Base-by-base conservation (phyloP, 1,140 invertebrate genomes). In the Charaxes varanes region DNA sequence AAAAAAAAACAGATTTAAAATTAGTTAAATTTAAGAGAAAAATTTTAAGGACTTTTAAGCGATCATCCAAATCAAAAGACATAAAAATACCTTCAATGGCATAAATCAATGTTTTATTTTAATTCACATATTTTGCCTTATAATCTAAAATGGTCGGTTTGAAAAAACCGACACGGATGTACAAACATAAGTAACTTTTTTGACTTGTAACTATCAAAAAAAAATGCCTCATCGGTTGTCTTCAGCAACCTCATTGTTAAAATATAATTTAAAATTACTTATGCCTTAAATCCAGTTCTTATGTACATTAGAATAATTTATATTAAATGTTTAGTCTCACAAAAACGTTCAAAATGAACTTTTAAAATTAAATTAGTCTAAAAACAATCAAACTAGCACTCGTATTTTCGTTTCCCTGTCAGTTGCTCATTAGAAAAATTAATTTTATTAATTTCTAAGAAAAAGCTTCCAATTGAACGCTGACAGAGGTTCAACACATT, bases 301-400 rank as follows among this genome's bases (percentile, higher is more conserved):
- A 53, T 51, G 56, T 56, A 60, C 48, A 56, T 53, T 53, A 50
- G 47, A 44, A 35, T 10, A 16, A 30, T 31, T 15, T 7, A n/a
- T 31, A 36, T 35, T 27, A 41, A 48, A 48, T 37, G 41, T 56
- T 56, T 48, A 55, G 49, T 59, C 44, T 53, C 48, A 57, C 42
- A 57, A 53, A 49, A 38, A 24, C 44, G 27, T 40, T 27, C 23
- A 27, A 42, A 42, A 17, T 17, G 30, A 42, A 42, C 22, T 3
- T 24, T 24, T 24, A 16, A 42, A 17, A 48, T 28, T 26, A 37
- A 12, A 38, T 21, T 42, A 28, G 27, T 28, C 6, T 15, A 28
- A 3, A 7, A 15, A 28, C 2, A 28, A 6, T 26, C 8, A 49
- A 27, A 17, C n/a, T 13, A 35, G 26, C 37, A 43, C 41, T 45